Evolutionary conservation across 2,888 invertebrate species (phyloP).

Genomic region (Artemia sp.): DNA sequence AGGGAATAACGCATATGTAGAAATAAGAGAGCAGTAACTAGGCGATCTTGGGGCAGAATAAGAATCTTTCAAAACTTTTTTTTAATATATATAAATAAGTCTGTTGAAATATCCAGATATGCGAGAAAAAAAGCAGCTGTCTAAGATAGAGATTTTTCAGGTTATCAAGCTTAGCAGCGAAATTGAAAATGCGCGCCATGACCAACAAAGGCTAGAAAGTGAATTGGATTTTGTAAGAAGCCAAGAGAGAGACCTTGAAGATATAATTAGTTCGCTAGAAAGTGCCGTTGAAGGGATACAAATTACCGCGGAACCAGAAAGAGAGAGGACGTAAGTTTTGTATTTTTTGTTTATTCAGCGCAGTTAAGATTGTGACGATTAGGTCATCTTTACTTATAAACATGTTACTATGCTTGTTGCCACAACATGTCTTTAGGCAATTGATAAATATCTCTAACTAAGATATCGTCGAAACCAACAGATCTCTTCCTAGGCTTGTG

Average conservation of each 20-base stretch:
- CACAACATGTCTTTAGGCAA: too few species aligned
- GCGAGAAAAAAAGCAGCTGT: too few species aligned
- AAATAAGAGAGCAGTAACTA: too few species aligned
- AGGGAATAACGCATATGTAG: too few species aligned
- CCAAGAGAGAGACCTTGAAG: slow-evolving; percentile 81
- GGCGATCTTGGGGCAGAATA: too few species aligned
- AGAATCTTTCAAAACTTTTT: too few species aligned
- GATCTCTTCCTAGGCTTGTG: too few species aligned
- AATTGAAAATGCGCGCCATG: slow-evolving; percentile 69
- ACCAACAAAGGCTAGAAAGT: slow-evolving; percentile 73
- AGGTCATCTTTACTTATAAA: slow-evolving; percentile 15
- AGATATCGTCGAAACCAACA: too few species aligned
- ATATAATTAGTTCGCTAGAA: slow-evolving; percentile 66
- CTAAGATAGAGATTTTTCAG: slow-evolving; percentile 32
- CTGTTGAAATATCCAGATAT: too few species aligned
- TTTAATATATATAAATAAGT: too few species aligned
- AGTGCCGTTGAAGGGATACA: slow-evolving; percentile 50
- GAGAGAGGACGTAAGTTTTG: slow-evolving; percentile 58
- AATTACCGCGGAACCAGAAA: slow-evolving; percentile 55
- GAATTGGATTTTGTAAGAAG: slow-evolving; percentile 81
- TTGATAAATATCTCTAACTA: too few species aligned
- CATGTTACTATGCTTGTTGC: too few species aligned
- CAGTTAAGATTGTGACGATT: background rate
- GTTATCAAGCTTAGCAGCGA: slow-evolving; percentile 68
- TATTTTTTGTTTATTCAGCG: background rate